Evolutionary conservation across 2,113 vertebrate species (phyloP).

Genomic region (Oncorhynchus tshawytscha): DNA sequence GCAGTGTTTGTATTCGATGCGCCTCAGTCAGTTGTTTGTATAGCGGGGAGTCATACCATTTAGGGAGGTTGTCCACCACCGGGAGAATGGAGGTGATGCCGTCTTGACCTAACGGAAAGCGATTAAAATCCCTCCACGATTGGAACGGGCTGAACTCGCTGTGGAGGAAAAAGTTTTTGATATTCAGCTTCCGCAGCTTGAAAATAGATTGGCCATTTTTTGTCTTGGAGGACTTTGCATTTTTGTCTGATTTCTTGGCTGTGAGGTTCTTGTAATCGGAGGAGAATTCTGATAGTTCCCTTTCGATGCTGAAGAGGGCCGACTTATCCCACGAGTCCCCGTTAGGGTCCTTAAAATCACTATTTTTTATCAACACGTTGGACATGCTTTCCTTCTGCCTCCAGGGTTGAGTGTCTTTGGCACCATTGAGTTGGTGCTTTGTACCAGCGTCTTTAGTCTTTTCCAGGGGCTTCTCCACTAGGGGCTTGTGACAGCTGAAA

Average conservation of each 20-base stretch:
- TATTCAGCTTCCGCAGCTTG: slow-evolving; percentile 78
- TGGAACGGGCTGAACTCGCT: slow-evolving; percentile 96
- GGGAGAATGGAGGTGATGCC: slow-evolving; percentile 55
- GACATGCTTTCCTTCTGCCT: slow-evolving; percentile 76
- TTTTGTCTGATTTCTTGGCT: slow-evolving; percentile 37
- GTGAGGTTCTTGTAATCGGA: slow-evolving; percentile 62
- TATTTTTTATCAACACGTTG: slow-evolving; percentile 70
- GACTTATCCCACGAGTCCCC: slow-evolving; percentile 79
- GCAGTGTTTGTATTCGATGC: slow-evolving; percentile 53
- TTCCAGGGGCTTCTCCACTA: slow-evolving; percentile 57
- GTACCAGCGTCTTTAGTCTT: slow-evolving; percentile 54
- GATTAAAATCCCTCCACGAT: slow-evolving; percentile 84
- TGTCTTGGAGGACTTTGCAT: slow-evolving; percentile 46
- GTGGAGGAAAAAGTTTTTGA: slow-evolving; percentile 88
- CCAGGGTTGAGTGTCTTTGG: slow-evolving; percentile 66
- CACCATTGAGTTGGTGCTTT: slow-evolving; percentile 61
- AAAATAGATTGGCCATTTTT: slow-evolving; percentile 71
- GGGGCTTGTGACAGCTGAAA: slow-evolving; percentile 69
- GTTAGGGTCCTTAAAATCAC: slow-evolving; percentile 44
- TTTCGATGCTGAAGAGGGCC: slow-evolving; percentile 78
- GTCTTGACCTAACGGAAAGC: slow-evolving; percentile 68
- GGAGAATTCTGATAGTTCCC: slow-evolving; percentile 81
- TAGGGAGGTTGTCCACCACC: slow-evolving; percentile 62
- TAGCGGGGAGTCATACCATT: slow-evolving; percentile 64
- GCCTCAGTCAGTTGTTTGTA: slow-evolving; percentile 65